Base-by-base conservation (phyloP, 2,888 invertebrate species). In the Chaetogeoica ovagalla region DNA sequence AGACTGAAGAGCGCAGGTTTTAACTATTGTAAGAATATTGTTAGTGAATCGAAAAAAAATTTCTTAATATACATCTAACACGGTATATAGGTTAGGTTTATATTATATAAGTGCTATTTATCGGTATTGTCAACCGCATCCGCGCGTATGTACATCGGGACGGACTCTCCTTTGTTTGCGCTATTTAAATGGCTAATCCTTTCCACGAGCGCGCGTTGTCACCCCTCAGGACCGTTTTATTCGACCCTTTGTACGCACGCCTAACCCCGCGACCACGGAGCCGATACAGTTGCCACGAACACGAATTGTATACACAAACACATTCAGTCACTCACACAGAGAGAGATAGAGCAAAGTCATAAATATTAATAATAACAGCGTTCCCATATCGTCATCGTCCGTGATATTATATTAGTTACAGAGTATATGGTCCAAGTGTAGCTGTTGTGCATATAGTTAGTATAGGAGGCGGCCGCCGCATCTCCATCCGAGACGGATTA, bases 111-210 rank as follows among this genome's bases (percentile, higher is more conserved):
- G 11, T 13, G 13, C 13, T 23, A 23, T 9, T 30, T 17, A 17
- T 15, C 7, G 15, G 15, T 30, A 37, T 55, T 19, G 15, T 48
- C 43, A 15, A 48, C 30, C 5, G 66, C 55, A 21, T 39, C 75
- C 65, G 19, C 48, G 37, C n/a, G 17, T n/a, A 43, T 43, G 30
- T 19, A 72, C 43, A 60, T 11, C 8, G 13, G 43, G 11, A 30
- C 17, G 52, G 4, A 4, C 30, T 1, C 39, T 55, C 30, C 37
- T 62, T 77, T 77, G 76, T 77, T 76, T 76, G 76, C 9, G 21
- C 60, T 62, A 17, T 69, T 48, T 69, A 77, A 77, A 77, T 69
- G 69, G 69, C 21, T 77, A 77, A 77, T 77, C 76, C 76, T 77
- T 77, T 77, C 76, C 66, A 17, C 21, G 55, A 19, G 37, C 30